phyloP scores from a whole-genome alignment of 2,797 vertebrate genomes.

The Alosa sapidissima region DNA sequence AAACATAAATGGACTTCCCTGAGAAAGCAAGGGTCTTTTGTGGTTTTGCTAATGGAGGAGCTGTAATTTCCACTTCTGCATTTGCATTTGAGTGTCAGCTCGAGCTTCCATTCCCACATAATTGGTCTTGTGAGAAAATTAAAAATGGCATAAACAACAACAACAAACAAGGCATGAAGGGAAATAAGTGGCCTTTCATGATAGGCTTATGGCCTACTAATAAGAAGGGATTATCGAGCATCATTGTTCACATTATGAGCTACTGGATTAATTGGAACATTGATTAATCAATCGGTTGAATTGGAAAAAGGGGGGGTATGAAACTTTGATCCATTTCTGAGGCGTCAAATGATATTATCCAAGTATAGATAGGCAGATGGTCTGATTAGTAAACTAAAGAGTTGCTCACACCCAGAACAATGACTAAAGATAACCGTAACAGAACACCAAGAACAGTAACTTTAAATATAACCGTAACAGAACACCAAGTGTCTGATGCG shows the following conservation, averaged over 20 bases:
- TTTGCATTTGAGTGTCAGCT: not conserved
- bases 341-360: too few relatives aligned
- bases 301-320: not conserved
- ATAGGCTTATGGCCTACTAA: too few relatives aligned
- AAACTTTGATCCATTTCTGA: too few relatives aligned
- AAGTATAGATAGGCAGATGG: too few relatives aligned
- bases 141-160: too few relatives aligned
- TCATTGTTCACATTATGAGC: not conserved
- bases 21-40: not conserved
- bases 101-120: not conserved
- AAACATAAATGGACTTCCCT: not conserved
- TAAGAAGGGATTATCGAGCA: not conserved
- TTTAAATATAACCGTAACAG: too few relatives aligned
- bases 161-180: not conserved
- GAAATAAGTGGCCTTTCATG: not conserved
- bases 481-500: too few relatives aligned
- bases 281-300: not conserved
- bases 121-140: not conserved
- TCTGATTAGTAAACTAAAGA: too few relatives aligned
- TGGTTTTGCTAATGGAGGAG: not conserved
- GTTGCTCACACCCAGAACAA: too few relatives aligned
- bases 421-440: too few relatives aligned
- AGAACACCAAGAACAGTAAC: too few relatives aligned
- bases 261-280: not conserved
- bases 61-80: not conserved